Evolutionary conservation across 2,113 vertebrate genomes (phyloP).

Genomic region (Ibidorhyncha struthersii): DNA sequence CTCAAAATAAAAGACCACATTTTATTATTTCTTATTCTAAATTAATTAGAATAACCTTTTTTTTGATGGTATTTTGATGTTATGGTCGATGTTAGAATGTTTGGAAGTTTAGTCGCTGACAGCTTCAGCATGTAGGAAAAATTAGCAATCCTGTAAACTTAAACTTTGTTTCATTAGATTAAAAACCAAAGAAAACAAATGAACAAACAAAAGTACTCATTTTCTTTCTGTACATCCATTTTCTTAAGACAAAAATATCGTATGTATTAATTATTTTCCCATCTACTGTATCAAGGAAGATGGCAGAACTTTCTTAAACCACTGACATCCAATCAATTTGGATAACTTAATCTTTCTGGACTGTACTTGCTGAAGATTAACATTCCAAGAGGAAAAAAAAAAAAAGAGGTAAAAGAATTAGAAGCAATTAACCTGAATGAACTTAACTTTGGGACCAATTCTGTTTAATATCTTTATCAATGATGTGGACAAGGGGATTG

Average conservation of each 20-base stretch:
- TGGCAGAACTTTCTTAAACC: background rate
- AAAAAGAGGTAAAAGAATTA: background rate
- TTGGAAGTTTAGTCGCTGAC: background rate
- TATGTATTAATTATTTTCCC: background rate
- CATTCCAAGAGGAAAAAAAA: background rate
- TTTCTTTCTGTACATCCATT: background rate
- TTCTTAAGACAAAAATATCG: background rate
- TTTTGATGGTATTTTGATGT: background rate
- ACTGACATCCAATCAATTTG: background rate
- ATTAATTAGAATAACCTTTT: background rate
- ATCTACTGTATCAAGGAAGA: background rate
- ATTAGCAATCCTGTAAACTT: background rate
- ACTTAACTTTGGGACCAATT: background rate
- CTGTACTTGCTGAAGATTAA: background rate
- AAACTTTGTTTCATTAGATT: background rate
- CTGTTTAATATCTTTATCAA: background rate
- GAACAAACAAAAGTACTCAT: background rate
- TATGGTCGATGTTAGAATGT: background rate
- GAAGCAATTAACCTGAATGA: background rate
- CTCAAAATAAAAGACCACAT: background rate
- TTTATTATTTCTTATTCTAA: background rate
- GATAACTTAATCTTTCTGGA: background rate
- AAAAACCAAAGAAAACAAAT: background rate
- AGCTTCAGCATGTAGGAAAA: background rate
- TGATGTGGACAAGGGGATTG: rapidly evolving